phyloP scores from a whole-genome alignment of 2,888 invertebrate species.

The Eremobia ochroleuca region DNA sequence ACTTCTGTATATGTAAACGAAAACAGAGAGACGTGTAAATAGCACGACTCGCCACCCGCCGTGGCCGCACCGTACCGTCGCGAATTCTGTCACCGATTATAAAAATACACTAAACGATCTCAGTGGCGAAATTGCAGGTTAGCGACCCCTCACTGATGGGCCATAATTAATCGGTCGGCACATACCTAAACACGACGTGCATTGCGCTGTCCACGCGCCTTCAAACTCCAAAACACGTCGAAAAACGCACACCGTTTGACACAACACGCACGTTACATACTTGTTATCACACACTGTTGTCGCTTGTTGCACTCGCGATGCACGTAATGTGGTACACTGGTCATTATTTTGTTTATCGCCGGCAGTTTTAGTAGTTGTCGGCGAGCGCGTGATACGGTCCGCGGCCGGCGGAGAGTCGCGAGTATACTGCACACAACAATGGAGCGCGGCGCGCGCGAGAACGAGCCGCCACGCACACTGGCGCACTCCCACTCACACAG shows the following conservation, averaged over 20 bases:
- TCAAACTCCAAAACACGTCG: slow-evolving; percentile 87
- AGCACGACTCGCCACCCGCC: slow-evolving; percentile 67
- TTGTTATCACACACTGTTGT: slow-evolving; percentile 90
- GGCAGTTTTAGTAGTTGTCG: slow-evolving; percentile 81
- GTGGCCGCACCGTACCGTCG: slow-evolving; percentile 66
- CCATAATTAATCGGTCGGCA: slow-evolving; percentile 88
- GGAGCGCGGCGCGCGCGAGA: slow-evolving; percentile 84
- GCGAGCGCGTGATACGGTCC: slow-evolving; percentile 80
- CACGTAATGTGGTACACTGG: slow-evolving; percentile 87
- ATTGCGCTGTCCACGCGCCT: slow-evolving; percentile 86
- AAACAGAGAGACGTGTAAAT: slow-evolving; percentile 71
- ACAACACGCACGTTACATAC: slow-evolving; percentile 89
- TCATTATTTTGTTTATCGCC: slow-evolving; percentile 90
- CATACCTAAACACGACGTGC: slow-evolving; percentile 90
- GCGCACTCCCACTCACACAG: slow-evolving; percentile 78
- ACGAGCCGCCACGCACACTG: slow-evolving; percentile 82
- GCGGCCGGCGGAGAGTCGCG: slow-evolving; percentile 83
- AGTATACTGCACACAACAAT: slow-evolving; percentile 88
- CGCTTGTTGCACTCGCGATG: slow-evolving; percentile 89
- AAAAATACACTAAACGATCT: slow-evolving; percentile 81
- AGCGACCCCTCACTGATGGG: slow-evolving; percentile 87
- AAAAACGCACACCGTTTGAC: slow-evolving; percentile 85
- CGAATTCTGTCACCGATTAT: slow-evolving; percentile 79
- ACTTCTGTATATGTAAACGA: slow-evolving; percentile 70
- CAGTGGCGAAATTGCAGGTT: slow-evolving; percentile 84